Evolutionary conservation across 2,888 invertebrate genomes (phyloP).

Genomic region (Dilophus febrilis): DNA sequence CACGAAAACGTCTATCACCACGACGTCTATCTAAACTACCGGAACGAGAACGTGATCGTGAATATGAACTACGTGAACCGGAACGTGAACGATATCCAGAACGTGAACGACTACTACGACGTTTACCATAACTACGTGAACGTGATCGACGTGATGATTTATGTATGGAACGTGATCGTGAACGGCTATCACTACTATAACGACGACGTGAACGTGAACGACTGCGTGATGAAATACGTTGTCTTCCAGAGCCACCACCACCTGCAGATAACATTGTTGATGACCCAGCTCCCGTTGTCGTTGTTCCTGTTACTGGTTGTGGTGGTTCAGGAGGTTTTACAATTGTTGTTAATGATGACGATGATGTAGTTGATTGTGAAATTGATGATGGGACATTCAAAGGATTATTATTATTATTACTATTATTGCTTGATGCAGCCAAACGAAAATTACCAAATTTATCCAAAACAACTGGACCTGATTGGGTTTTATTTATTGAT

Average conservation of each 20-base stretch:
- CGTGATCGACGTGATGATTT: constrained; percentile 10
- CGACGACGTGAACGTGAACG: constrained; percentile 5
- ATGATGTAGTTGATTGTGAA: too few relatives aligned
- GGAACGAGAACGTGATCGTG: constrained; percentile 17
- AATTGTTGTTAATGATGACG: constrained; percentile 18
- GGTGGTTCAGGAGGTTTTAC: constrained; percentile 23
- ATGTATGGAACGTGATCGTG: constrained; percentile 24
- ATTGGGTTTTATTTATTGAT: constrained; percentile 9
- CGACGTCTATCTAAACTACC: constrained; percentile 9
- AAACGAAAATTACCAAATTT: constrained; percentile 38
- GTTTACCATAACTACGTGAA: constrained; percentile 1
- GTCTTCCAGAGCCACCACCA: too few relatives aligned
- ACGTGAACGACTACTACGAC: constrained; percentile 9
- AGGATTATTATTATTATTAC: too few relatives aligned
- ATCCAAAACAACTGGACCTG: constrained; percentile 47
- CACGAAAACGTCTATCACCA: constrained; percentile 7
- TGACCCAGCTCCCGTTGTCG: too few relatives aligned
- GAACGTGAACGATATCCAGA: constrained; percentile 7
- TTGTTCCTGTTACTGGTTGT: too few relatives aligned
- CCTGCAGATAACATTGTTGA: too few relatives aligned
- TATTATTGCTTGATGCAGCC: constrained; percentile 17
- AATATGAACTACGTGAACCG: constrained; percentile 22
- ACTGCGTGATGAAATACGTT: constrained; percentile 32
- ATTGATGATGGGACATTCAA: too few relatives aligned
- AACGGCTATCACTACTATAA: constrained; percentile 5